These are phyloP conservation scores for Cerastis rubricosa DNA, from an alignment of 2,888 invertebrate species.

Conservation along the genomic window DNA sequence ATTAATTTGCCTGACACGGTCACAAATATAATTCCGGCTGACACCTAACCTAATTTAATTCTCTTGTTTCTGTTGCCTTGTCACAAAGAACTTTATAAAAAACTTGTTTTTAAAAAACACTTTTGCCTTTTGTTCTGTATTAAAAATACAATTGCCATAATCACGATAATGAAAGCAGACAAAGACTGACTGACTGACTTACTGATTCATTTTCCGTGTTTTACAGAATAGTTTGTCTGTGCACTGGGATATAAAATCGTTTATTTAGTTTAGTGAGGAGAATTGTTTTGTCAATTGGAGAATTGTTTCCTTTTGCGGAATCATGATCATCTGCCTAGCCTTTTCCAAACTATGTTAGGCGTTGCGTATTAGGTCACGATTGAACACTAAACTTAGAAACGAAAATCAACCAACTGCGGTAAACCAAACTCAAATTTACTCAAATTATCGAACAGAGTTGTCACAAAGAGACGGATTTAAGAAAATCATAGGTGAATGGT, in stretches of 20 bases:
- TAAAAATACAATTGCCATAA: too few species aligned
- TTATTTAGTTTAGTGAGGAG: not conserved
- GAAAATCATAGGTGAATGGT: not conserved
- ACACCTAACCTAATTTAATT: conserved; percentile 4
- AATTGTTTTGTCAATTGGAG: too few species aligned
- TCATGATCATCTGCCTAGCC: not conserved
- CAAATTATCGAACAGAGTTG: conserved; percentile 3
- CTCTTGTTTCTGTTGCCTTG: not conserved
- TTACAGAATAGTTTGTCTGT: not conserved
- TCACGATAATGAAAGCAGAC: too few species aligned
- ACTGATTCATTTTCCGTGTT: not conserved
- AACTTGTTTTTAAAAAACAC: not conserved
- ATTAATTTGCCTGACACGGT: not conserved
- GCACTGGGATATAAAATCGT: not conserved
- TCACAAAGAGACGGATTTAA: conserved; percentile 24
- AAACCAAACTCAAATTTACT: conserved; percentile 9
- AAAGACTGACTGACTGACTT: not conserved
- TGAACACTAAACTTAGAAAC: conserved; percentile 14
- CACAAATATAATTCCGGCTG: not conserved
- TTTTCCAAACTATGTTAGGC: too few species aligned
- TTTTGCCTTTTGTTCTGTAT: not conserved
- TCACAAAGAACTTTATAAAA: not conserved
- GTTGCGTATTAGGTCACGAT: too few species aligned
- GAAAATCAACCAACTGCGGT: conserved; percentile 11
- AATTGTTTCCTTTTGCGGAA: too few species aligned